Base-by-base conservation (phyloP, 1,140 invertebrate species). In the Leptinotarsa defecta region DNA sequence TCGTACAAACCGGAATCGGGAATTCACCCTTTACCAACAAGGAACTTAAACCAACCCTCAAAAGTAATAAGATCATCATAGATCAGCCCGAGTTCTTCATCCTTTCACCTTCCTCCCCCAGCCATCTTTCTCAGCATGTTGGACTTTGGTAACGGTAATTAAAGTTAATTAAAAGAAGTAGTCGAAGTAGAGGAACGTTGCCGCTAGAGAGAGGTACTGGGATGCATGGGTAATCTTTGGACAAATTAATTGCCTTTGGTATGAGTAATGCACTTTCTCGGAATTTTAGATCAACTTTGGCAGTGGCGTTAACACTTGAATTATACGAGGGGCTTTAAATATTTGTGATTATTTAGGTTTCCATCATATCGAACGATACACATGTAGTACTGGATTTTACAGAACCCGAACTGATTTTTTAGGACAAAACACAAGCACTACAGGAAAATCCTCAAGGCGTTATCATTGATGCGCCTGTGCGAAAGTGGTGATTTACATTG, bases 141-240 rank as follows among this genome's bases (percentile, higher is more conserved):
- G 81, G 81, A 83, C 83, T 83, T 82, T 81, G 81, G 81, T 80
- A 83, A 83, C 82, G 81, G 81, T 84, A 84, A 84, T 84, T 84
- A 84, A 84, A 84, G 78, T 83, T 84, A 84, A 84, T 84, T 84
- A 84, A 84, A 84, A 84, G 83, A 84, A 84, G 52, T 84, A 77
- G 73, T 27, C 67, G 64, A 75, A 22, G 52, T 84, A 77, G 73
- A 61, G 71, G 64, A 75, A 22, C 75, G 75, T 79, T 74, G 78
- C 65, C 65, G 19, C 77, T 70, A 77, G 72, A 57, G 77, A 81
- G 82, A 82, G 78, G 81, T 81, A 79, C 76, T 77, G 77, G 80
- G 81, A 81, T 83, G 80, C 81, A 82, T 80, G 82, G 81, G 77
- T 84, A 84, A 84, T 84, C 83, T 80, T 76, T 77, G 81, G 79